Conservation (phyloP, 2,113 vertebrate species). For the Myanophis thanlyinensis region DNA sequence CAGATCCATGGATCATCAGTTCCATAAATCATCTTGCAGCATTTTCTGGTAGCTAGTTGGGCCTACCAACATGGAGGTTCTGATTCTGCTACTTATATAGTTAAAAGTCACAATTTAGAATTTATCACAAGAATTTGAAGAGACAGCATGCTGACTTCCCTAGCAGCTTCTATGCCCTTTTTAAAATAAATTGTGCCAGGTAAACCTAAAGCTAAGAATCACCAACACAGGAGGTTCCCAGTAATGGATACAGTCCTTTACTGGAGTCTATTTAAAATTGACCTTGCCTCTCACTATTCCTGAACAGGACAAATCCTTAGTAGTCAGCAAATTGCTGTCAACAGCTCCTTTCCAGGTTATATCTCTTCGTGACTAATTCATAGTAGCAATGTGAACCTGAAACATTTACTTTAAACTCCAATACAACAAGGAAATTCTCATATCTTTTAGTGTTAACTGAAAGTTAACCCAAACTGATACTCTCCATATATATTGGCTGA, state of each 20-base stretch:
- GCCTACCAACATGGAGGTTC: background rate
- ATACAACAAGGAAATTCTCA: background rate
- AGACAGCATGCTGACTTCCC: too few relatives aligned
- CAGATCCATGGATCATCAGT: background rate
- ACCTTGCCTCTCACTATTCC: background rate
- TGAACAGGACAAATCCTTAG: background rate
- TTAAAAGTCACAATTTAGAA: background rate
- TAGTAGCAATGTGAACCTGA: background rate
- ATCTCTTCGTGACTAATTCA: background rate
- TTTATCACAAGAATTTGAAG: background rate
- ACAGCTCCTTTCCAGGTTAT: background rate
- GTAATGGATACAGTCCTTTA: background rate
- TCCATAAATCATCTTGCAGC: background rate
- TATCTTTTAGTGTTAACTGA: background rate
- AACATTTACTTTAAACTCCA: background rate
- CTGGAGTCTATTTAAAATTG: background rate
- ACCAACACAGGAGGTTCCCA: background rate
- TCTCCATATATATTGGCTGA: background rate
- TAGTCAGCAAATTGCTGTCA: background rate
- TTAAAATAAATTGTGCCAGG: background rate
- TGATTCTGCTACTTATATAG: background rate
- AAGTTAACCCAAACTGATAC: too few relatives aligned
- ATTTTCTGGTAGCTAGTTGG: background rate
- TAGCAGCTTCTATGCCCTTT: background rate
- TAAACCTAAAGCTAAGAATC: background rate